These are phyloP conservation scores for Myodes glareolus DNA, from an alignment of 2,113 vertebrate species.

Conservation along the genomic window DNA sequence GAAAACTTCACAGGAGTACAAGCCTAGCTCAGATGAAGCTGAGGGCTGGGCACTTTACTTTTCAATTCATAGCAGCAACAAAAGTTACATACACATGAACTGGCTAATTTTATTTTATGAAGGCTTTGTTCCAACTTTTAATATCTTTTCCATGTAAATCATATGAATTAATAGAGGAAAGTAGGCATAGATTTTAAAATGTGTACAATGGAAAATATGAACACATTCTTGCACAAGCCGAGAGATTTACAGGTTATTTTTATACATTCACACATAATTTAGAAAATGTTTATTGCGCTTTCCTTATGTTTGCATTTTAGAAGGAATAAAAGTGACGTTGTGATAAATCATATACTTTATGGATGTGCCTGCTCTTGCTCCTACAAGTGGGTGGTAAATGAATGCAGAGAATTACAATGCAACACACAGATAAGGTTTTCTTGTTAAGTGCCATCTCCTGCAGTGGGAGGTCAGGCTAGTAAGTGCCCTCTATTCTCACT, in stretches of 20 bases:
- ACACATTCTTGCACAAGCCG: not conserved
- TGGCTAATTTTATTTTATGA: not conserved
- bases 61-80: not conserved
- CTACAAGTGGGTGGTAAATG: conserved; percentile 13
- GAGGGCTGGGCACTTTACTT: not conserved
- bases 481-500: not conserved
- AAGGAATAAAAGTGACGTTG: conserved; percentile 2
- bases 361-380: not conserved
- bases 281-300: conserved; percentile 42
- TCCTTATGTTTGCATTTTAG: conserved; percentile 50
- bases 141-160: not conserved
- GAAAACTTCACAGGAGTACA: not conserved
- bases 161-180: not conserved
- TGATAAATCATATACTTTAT: conserved; percentile 18
- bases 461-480: not conserved
- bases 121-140: not conserved
- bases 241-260: not conserved
- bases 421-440: not conserved
- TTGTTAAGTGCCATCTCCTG: not conserved
- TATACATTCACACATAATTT: conserved; percentile 26
- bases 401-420: not conserved
- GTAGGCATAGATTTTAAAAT: not conserved
- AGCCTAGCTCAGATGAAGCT: not conserved
- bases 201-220: not conserved
- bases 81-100: not conserved